A percentile compares a stretch with the other conserved stretches of the same genome.
These are phyloP conservation scores for Pangasius sanitwongsei DNA, from an alignment of 2,797 vertebrate genomes.

Conservation along the genomic window DNA sequence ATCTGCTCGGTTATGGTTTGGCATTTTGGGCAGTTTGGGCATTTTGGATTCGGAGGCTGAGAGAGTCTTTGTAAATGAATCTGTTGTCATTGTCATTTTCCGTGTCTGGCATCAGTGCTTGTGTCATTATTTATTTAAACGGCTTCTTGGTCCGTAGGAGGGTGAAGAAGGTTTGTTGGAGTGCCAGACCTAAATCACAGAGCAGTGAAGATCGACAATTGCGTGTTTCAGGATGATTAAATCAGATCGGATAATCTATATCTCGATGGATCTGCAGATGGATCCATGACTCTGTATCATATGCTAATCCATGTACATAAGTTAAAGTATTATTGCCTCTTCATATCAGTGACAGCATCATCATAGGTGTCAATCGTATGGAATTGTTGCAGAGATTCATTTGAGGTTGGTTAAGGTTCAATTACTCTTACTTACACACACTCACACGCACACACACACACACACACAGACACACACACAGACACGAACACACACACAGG, in stretches of 20 bases:
- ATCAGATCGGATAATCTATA: too few species aligned
- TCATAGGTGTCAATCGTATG: slow-evolving; percentile 29
- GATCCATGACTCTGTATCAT: slow-evolving; percentile 46
- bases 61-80: slow-evolving; percentile 20
- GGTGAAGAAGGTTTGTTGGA: not conserved
- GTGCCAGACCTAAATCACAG: not conserved
- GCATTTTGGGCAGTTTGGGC: not conserved
- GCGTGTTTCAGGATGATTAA: not conserved
- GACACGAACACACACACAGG: slow-evolving; percentile 47
- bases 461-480: slow-evolving; percentile 22
- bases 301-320: slow-evolving; percentile 41
- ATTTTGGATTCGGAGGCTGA: not conserved
- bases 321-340: slow-evolving; percentile 33
- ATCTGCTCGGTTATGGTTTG: not conserved
- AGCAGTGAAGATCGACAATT: not conserved
- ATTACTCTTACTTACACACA: slow-evolving; percentile 5
- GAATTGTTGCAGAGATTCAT: slow-evolving; percentile 21
- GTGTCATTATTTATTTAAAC: not conserved
- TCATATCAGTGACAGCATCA: slow-evolving; percentile 27
- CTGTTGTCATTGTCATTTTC: not conserved
- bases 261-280: slow-evolving; percentile 13
- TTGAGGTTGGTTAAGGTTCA: slow-evolving; percentile 24
- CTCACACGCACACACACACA: not conserved
- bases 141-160: not conserved
- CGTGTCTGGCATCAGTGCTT: slow-evolving; percentile 7